Evolutionary conservation across 2,797 vertebrate species (phyloP).

Genomic region (Bradypodion pumilum): DNA sequence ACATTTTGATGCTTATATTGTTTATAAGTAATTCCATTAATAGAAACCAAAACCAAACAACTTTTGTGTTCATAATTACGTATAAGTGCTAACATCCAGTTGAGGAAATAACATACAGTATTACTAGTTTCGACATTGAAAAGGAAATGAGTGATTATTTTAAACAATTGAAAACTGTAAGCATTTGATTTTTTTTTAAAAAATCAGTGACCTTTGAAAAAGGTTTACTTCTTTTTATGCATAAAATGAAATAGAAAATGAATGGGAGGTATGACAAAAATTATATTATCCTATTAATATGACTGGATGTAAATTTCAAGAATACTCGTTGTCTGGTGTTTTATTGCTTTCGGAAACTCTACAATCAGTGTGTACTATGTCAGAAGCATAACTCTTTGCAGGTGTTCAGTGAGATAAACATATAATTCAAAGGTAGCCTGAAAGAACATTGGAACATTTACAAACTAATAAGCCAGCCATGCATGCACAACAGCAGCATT

Average conservation of each 20-base stretch:
- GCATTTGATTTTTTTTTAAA: not conserved
- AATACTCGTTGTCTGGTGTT: conserved; percentile 58
- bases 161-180: not conserved
- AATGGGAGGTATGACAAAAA: conserved; percentile 49
- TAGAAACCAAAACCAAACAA: not conserved
- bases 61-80: not conserved
- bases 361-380: conserved; percentile 67
- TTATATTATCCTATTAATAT: conserved; percentile 65
- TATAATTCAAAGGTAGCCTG: conserved; percentile 67
- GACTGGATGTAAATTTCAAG: conserved; percentile 66
- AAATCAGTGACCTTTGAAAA: conserved; percentile 1
- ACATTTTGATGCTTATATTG: not conserved
- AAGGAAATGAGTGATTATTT: not conserved
- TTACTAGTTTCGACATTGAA: not conserved
- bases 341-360: conserved; percentile 67
- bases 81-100: not conserved
- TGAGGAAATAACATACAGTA: not conserved
- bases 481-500: conserved; percentile 60
- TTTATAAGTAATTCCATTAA: too few relatives aligned
- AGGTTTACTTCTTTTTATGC: conserved; percentile 22
- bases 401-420: conserved; percentile 60
- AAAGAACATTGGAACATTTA: conserved; percentile 66
- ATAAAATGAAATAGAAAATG: conserved; percentile 45
- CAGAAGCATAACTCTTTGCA: conserved; percentile 67
- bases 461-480: conserved; percentile 62